Conservation (phyloP, 2,797 vertebrate species). For the Phrynocephalus forsythii region DNA sequence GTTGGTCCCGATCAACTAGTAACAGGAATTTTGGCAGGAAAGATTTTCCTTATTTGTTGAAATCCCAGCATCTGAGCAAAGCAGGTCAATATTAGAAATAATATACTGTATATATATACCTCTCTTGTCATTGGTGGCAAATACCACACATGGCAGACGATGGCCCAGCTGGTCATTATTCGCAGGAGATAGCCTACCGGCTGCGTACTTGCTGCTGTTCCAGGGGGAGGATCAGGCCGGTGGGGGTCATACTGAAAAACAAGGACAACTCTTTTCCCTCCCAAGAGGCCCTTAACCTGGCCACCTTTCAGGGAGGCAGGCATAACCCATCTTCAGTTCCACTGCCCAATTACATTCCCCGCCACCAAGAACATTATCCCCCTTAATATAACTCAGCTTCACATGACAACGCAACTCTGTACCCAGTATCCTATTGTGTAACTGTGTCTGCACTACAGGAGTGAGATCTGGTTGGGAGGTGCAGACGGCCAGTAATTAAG, state of each 20-base stretch:
- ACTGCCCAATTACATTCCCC: neutral
- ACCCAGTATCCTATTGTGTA: too few species aligned
- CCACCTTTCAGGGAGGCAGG: too few species aligned
- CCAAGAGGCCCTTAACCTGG: neutral
- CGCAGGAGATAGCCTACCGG: slow-evolving; percentile 92
- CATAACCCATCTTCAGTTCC: neutral
- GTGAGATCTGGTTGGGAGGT: too few species aligned
- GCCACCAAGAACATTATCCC: too few species aligned
- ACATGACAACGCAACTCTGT: too few species aligned
- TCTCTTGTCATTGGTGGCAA: slow-evolving; percentile 90
- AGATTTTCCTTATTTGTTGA: neutral
- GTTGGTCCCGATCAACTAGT: neutral
- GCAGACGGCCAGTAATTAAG: too few species aligned
- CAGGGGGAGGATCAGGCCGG: too few species aligned
- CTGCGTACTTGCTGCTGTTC: slow-evolving; percentile 95
- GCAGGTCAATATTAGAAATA: neutral
- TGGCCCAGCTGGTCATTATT: slow-evolving; percentile 97
- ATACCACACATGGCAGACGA: slow-evolving; percentile 96
- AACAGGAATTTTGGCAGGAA: neutral
- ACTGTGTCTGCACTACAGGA: too few species aligned
- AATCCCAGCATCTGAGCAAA: neutral
- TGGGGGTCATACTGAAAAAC: slow-evolving; percentile 89
- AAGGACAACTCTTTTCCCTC: too few species aligned
- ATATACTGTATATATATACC: slow-evolving; percentile 75
- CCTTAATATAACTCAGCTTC: neutral